Base-by-base conservation (phyloP, 1,140 invertebrate genomes). In the Colletes latitarsis region DNA sequence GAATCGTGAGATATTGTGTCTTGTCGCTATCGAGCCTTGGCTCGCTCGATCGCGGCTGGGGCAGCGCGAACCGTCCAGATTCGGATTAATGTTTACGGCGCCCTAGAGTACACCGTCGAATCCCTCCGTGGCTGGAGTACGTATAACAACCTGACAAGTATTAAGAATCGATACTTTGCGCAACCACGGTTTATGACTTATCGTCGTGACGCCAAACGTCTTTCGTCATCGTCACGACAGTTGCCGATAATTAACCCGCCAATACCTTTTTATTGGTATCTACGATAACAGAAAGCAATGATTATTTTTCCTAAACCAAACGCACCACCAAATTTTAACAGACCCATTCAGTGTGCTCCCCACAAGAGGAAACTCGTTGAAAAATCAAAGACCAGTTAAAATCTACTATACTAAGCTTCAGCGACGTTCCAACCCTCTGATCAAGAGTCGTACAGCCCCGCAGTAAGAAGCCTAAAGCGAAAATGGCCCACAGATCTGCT, bases 1-100 rank as follows among this genome's bases (percentile, higher is more conserved):
- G 72, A 86, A 86, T 85, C 67, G 83, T 85, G 80, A 86, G 84
- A 85, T 86, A 86, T 85, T 75, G 84, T 78, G 71, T 85, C 84
- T 86, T 86, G 81, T 86, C 84, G 78, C 70, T 82, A 82, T 72
- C 75, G 41, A 58, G 64, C 69, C 30, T 74, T 66, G 80, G 6
- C 70, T 79, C 83, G 84, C 82, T 86, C 84, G 79, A 85, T 86
- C 84, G 77, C 68, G 55, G 21, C 10, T 17, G 15, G 52, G 58
- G 30, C 57, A 71, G 53, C 55, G 83, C 64, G 72, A 85, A 71
- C 60, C 70, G 43, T 62, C 81, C 68, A 80, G 83, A 85, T 85
- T 81, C 83, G 83, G 79, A 85, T 85, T 85, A 85, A 79, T 82
- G 80, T 86, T 86, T 86, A 86, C 73, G 74, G 84, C 74, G 81